These are phyloP conservation scores for Pseudachorutes palmiensis DNA, from an alignment of 1,140 invertebrate genomes.

Conservation along the genomic window DNA sequence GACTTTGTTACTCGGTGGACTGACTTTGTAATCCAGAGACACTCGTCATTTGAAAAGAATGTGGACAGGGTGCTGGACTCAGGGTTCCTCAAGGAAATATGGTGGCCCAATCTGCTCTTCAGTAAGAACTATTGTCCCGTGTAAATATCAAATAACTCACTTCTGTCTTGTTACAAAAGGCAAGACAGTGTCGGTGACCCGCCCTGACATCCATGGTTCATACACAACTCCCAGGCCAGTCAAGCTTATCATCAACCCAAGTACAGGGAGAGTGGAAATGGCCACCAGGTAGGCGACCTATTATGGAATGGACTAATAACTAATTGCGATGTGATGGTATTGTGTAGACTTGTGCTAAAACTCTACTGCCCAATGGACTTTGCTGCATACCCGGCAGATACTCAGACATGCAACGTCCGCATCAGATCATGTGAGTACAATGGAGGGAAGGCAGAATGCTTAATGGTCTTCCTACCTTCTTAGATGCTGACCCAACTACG, in stretches of 20 bases:
- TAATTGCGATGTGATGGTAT: background rate
- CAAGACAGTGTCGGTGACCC: background rate
- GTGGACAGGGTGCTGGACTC: background rate
- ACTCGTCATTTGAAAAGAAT: background rate
- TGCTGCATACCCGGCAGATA: background rate
- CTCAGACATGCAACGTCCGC: background rate
- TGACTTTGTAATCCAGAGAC: background rate
- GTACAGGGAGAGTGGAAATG: background rate
- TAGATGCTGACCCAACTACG: background rate
- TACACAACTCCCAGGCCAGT: background rate
- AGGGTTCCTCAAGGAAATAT: conserved; percentile 1
- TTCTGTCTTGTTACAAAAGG: background rate
- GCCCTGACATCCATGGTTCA: background rate
- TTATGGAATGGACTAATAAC: background rate
- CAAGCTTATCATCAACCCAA: background rate
- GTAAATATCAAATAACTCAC: background rate
- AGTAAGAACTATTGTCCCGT: no score
- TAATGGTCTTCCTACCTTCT: background rate
- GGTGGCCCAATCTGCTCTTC: background rate
- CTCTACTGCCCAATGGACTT: conserved; percentile 12
- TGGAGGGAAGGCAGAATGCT: background rate
- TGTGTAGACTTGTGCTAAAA: conserved; percentile 3
- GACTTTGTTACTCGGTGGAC: background rate
- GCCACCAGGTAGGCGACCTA: background rate
- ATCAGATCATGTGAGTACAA: background rate